phyloP scores from a whole-genome alignment of 2,797 vertebrate species.

The Cyclopterus lumpus region DNA sequence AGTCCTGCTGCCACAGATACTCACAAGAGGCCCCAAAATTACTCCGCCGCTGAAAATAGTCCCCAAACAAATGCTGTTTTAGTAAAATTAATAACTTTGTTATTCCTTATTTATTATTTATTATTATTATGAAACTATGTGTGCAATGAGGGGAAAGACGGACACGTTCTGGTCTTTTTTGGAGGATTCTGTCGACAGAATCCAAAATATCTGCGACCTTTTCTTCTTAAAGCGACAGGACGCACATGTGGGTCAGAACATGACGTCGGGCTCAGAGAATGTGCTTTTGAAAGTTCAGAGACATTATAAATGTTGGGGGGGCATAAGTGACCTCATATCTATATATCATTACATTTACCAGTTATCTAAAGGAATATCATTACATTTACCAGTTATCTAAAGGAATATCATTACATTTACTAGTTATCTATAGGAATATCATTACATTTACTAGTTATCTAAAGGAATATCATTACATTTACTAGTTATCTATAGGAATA shows the following conservation, averaged over 20 bases:
- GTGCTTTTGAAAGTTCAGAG: slow-evolving; percentile 25
- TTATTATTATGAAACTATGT: background rate
- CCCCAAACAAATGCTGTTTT: background rate
- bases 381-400: too few species aligned
- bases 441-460: too few species aligned
- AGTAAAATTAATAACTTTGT: background rate
- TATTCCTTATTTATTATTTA: too few species aligned
- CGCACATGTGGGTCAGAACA: slow-evolving; percentile 34
- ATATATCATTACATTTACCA: background rate
- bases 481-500: too few species aligned
- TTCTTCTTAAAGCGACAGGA: background rate
- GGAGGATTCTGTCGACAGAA: background rate
- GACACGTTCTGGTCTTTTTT: background rate
- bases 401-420: too few species aligned
- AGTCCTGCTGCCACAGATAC: background rate
- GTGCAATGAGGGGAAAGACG: background rate
- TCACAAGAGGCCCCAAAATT: slow-evolving; percentile 2
- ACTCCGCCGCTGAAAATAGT: slow-evolving; percentile 5
- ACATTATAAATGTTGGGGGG: background rate
- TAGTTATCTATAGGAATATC: too few species aligned
- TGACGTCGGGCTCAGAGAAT: background rate
- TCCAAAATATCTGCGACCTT: background rate
- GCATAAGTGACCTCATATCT: background rate
- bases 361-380: too few species aligned
- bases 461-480: too few species aligned